Conservation (phyloP, 1,140 invertebrate species). For the Drosophila saltans region DNA sequence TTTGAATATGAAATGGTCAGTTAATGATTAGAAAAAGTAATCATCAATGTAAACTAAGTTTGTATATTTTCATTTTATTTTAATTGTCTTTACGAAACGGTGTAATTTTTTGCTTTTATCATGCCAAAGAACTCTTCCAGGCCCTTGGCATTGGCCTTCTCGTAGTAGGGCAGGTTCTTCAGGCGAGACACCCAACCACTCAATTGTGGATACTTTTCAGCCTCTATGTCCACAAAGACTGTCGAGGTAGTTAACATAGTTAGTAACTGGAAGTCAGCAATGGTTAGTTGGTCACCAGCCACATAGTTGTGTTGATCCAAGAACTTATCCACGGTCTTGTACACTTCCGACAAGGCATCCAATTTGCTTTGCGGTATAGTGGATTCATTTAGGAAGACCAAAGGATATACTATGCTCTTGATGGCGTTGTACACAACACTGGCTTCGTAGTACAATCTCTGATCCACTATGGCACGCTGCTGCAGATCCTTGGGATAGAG, state of each 20-base stretch:
- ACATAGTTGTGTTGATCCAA: conserved; percentile 84
- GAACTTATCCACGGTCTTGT: conserved; percentile 84
- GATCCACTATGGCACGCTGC: conserved; percentile 84
- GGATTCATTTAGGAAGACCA: conserved; percentile 43
- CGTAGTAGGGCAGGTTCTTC: conserved; percentile 78
- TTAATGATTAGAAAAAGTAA: not conserved
- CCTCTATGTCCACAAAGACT: conserved; percentile 65
- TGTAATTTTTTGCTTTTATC: conserved; percentile 52
- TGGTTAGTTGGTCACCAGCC: conserved; percentile 85
- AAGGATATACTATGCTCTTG: conserved; percentile 3
- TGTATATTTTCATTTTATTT: too few relatives aligned
- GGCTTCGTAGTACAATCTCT: conserved; percentile 86
- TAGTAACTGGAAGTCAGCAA: conserved; percentile 86
- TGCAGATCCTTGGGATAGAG: conserved; percentile 85
- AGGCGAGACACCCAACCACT: conserved; percentile 68
- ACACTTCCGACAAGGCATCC: conserved; percentile 83
- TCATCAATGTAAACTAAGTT: too few relatives aligned
- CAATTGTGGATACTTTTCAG: conserved; percentile 65
- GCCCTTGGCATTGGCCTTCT: conserved; percentile 73
- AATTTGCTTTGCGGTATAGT: conserved; percentile 52
- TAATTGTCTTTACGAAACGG: not conserved
- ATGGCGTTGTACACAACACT: conserved; percentile 83
- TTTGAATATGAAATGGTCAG: not conserved
- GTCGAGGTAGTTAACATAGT: conserved; percentile 73
- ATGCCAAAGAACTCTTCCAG: conserved; percentile 63